phyloP scores from a whole-genome alignment of 1,140 invertebrate genomes.

The Tetranychus cinnabarinus region DNA sequence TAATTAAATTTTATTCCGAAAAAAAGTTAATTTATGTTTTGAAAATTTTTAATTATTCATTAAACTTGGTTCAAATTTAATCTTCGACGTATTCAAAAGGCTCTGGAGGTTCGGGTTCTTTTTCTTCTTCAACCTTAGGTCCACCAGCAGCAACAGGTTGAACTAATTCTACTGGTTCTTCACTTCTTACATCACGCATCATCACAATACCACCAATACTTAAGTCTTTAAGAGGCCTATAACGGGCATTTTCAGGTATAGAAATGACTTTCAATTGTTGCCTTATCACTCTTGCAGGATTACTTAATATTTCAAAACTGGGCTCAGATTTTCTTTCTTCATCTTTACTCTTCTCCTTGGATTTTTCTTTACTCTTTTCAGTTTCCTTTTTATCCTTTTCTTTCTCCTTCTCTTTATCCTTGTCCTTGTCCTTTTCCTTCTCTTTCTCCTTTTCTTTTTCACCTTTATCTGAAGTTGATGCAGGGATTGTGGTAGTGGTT shows the following conservation, averaged over 20 bases:
- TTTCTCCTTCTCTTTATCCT: background rate
- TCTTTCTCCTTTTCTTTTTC: conserved; percentile 29
- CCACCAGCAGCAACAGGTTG: conserved; percentile 82
- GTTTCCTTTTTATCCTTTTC: conserved; percentile 22
- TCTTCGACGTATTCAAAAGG: conserved; percentile 60
- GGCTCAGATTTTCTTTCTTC: conserved; percentile 45
- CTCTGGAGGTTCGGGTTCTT: conserved; percentile 86
- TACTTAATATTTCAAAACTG: conserved; percentile 67
- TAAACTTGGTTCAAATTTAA: background rate
- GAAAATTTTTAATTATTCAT: too few relatives aligned
- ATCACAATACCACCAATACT: conserved; percentile 81
- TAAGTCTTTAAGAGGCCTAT: conserved; percentile 59
- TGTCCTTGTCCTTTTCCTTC: conserved; percentile 22
- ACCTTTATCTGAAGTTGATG: conserved; percentile 32
- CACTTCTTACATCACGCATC: conserved; percentile 45
- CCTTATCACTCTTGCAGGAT: conserved; percentile 77
- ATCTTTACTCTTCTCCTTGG: conserved; percentile 36
- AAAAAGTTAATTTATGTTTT: too few relatives aligned
- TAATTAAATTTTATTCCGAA: too few relatives aligned
- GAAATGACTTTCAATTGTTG: conserved; percentile 67
- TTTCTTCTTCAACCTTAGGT: conserved; percentile 76
- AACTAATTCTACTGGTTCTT: conserved; percentile 60
- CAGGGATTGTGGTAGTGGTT: background rate
- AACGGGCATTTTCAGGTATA: conserved; percentile 51
- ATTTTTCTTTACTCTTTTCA: conserved; percentile 17